phyloP scores from a whole-genome alignment of 1,140 invertebrate genomes.

The Heliothis subflexa region DNA sequence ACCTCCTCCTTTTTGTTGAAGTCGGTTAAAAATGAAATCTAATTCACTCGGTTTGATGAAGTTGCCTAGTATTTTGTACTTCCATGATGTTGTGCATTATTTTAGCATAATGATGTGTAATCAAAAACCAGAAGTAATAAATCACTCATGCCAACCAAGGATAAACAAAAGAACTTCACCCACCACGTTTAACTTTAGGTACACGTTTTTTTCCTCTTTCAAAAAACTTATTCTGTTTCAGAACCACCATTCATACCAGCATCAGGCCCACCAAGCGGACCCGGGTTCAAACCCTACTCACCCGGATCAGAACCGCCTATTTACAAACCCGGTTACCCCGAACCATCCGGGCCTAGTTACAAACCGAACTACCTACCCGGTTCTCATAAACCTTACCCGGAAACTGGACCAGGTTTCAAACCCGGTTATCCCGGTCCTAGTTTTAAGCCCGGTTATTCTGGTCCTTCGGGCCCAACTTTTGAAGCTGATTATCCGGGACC shows the following conservation, averaged over 20 bases:
- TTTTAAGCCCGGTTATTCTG: slow-evolving; percentile 33
- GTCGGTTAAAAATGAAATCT: too few species aligned
- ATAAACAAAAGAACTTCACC: too few species aligned
- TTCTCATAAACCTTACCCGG: slow-evolving; percentile 43
- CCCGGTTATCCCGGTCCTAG: slow-evolving; percentile 30
- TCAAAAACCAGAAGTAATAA: too few species aligned
- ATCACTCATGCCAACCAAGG: too few species aligned
- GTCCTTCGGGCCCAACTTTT: neutral
- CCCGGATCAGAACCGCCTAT: slow-evolving; percentile 43
- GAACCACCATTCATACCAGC: slow-evolving; percentile 60
- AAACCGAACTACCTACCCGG: slow-evolving; percentile 51
- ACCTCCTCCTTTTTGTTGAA: too few species aligned
- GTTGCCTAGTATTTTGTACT: too few species aligned
- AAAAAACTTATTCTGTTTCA: slow-evolving; percentile 31
- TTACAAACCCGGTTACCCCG: slow-evolving; percentile 50
- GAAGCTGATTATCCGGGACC: slow-evolving; percentile 32
- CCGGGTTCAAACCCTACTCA: slow-evolving; percentile 55
- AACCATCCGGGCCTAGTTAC: slow-evolving; percentile 43
- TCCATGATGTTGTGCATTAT: too few species aligned
- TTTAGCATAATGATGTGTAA: too few species aligned
- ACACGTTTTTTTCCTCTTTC: slow-evolving; percentile 36
- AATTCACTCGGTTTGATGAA: too few species aligned
- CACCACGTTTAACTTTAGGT: too few species aligned
- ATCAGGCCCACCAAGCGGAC: slow-evolving; percentile 68
- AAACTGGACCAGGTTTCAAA: slow-evolving; percentile 49